phyloP scores from a whole-genome alignment of 2,797 vertebrate species.

The Morelia viridis region DNA sequence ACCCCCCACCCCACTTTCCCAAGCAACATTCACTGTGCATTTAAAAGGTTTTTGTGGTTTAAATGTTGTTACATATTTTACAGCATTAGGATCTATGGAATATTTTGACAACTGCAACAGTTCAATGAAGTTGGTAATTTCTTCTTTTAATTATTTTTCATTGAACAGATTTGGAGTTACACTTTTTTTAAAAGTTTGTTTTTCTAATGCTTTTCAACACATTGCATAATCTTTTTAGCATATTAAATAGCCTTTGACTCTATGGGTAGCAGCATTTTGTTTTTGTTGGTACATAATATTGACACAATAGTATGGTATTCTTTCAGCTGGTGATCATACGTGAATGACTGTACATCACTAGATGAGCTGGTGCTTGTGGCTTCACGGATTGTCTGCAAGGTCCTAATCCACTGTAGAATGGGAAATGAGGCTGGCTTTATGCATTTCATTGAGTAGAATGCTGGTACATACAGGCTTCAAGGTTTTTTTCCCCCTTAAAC shows the following conservation, averaged over 20 bases:
- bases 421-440: constrained; percentile 71
- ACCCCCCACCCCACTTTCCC: constrained; percentile 64
- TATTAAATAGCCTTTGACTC: constrained; percentile 43
- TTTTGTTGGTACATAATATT: constrained; percentile 53
- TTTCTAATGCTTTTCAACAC: constrained; percentile 63
- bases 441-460: constrained; percentile 61
- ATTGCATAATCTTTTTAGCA: constrained; percentile 50
- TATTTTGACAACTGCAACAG: constrained; percentile 96
- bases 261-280: constrained; percentile 57
- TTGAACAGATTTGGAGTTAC: constrained; percentile 84
- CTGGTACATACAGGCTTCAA: constrained; percentile 52
- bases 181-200: constrained; percentile 72
- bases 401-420: constrained; percentile 63
- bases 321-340: constrained; percentile 63
- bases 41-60: constrained; percentile 88
- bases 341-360: constrained; percentile 65
- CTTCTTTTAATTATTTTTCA: constrained; percentile 94
- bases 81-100: constrained; percentile 99
- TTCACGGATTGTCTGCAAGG: constrained; percentile 65
- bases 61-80: constrained; percentile 99
- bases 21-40: constrained; percentile 80
- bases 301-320: constrained; percentile 60
- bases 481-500: constrained; percentile 27
- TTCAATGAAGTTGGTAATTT: constrained; percentile 97
- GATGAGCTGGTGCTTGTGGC: constrained; percentile 66